Percentiles rank a stretch among this genome's conserved stretches.
Conservation (phyloP, 2,113 vertebrate genomes). For the Steatornis caripensis region DNA sequence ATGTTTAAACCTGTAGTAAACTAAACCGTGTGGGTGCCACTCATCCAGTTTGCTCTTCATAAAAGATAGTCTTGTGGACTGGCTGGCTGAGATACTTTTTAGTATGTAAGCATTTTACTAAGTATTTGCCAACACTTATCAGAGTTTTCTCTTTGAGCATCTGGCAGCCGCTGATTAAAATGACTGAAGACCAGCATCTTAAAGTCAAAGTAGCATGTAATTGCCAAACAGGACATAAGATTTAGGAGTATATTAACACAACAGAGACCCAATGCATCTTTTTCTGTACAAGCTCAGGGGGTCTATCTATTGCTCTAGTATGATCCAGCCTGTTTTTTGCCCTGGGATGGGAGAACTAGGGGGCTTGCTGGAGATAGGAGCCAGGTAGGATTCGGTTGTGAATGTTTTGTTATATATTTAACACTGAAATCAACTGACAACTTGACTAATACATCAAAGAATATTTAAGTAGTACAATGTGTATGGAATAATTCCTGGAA, state of each 20-base stretch:
- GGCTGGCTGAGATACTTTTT: neutral
- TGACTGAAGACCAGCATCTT: neutral
- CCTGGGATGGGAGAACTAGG: neutral
- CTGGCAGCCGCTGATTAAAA: neutral
- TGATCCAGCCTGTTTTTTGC: neutral
- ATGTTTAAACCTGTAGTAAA: neutral
- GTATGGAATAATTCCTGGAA: neutral
- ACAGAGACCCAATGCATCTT: neutral
- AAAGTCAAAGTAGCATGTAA: conserved; percentile 26
- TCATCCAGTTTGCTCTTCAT: neutral
- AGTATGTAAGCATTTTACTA: neutral
- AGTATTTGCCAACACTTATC: neutral
- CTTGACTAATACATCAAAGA: neutral
- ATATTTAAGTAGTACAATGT: neutral
- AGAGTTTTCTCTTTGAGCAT: neutral
- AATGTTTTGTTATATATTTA: neutral
- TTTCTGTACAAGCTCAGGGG: neutral
- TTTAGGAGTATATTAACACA: neutral
- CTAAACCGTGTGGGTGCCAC: neutral
- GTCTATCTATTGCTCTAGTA: neutral
- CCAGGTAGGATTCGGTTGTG: neutral
- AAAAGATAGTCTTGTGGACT: neutral
- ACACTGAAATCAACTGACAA: neutral
- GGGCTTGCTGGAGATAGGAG: neutral
- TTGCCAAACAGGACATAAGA: neutral